Conservation (phyloP, 2,888 invertebrate species). For the Chrysopilus asiliformis region DNA sequence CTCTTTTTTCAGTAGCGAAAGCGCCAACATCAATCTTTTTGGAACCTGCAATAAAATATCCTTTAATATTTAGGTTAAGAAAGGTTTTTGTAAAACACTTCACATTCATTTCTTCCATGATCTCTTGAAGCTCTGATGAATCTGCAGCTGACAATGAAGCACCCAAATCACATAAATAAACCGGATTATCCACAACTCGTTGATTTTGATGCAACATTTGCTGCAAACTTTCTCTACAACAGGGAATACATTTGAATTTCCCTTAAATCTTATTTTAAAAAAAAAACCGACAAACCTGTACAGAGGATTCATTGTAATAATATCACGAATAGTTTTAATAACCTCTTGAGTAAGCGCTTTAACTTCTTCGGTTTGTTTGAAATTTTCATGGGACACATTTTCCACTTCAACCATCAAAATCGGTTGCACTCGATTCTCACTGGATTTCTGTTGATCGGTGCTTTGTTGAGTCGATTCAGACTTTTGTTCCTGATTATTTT, state of each 20-base stretch:
- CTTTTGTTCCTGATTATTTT: constrained; percentile 8
- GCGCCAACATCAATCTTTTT: constrained; percentile 76
- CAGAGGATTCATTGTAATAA: constrained; percentile 91
- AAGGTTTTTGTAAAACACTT: too few species aligned
- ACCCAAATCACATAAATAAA: constrained; percentile 91
- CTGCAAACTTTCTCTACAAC: constrained; percentile 80
- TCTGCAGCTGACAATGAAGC: constrained; percentile 91
- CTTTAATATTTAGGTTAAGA: too few species aligned
- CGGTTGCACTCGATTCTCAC: constrained; percentile 31
- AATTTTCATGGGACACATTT: constrained; percentile 79
- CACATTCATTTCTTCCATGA: constrained; percentile 90
- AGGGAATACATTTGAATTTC: not conserved
- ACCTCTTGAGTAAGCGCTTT: constrained; percentile 94
- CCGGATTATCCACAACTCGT: constrained; percentile 94
- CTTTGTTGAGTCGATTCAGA: constrained; percentile 8
- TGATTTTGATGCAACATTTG: constrained; percentile 96
- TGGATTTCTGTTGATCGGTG: too few species aligned
- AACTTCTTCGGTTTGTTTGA: constrained; percentile 84
- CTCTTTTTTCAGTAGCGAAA: constrained; percentile 92
- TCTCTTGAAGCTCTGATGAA: constrained; percentile 78
- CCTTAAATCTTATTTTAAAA: constrained; percentile 1
- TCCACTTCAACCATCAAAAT: constrained; percentile 90
- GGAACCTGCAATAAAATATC: constrained; percentile 56
- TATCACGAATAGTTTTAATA: constrained; percentile 93
- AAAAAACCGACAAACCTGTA: constrained; percentile 44